Conservation (phyloP, 2,797 vertebrate species). For the Chaenodraco wilsoni region DNA sequence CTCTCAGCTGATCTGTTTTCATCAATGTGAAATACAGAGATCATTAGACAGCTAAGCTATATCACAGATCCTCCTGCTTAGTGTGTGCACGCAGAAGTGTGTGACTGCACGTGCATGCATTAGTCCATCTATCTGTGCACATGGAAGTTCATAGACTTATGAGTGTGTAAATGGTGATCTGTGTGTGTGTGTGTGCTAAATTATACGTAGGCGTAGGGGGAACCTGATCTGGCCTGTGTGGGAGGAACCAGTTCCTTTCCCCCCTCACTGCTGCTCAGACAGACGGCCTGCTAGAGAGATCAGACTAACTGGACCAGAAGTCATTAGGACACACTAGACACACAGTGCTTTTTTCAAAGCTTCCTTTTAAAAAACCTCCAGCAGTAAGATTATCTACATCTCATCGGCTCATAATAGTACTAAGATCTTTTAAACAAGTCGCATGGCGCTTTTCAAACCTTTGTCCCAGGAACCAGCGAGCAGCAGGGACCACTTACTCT, state of each 20-base stretch:
- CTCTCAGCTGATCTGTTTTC: conserved; percentile 81
- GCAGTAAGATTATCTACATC: conserved; percentile 68
- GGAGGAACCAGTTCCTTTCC: conserved; percentile 72
- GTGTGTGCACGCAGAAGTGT: conserved; percentile 30
- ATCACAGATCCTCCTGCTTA: conserved; percentile 70
- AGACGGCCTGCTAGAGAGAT: conserved; percentile 84
- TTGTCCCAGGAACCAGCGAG: conserved; percentile 52
- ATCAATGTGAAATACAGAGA: conserved; percentile 79
- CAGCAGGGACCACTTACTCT: conserved; percentile 65
- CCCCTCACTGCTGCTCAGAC: conserved; percentile 69
- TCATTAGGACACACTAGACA: conserved; percentile 80
- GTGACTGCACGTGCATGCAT: conserved; percentile 54
- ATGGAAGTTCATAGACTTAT: conserved; percentile 62
- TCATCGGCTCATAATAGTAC: conserved; percentile 55
- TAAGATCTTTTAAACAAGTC: conserved; percentile 66
- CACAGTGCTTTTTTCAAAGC: conserved; percentile 61
- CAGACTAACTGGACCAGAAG: conserved; percentile 82
- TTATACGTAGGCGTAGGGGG: conserved; percentile 76
- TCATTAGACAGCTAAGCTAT: conserved; percentile 81
- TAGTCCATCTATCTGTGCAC: conserved; percentile 65
- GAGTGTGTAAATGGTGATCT: conserved; percentile 75
- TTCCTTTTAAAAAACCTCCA: conserved; percentile 62
- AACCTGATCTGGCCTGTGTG: conserved; percentile 83
- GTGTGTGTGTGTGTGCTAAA: conserved; percentile 64
- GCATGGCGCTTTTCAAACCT: conserved; percentile 50